Evolutionary conservation across 1,140 invertebrate genomes (phyloP).

Genomic region (Hycleus cichorii): DNA sequence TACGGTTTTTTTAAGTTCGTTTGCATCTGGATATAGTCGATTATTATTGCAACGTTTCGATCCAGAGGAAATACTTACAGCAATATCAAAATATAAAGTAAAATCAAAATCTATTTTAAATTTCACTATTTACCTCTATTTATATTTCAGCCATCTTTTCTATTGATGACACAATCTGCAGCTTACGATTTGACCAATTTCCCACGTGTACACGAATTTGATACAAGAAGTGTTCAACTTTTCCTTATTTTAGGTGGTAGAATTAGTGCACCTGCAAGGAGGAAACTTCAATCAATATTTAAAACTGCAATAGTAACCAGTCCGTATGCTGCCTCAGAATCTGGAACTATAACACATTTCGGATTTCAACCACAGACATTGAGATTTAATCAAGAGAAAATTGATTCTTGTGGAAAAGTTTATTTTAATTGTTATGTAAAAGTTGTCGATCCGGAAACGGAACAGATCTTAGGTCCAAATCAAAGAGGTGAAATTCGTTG

Average conservation of each 20-base stretch:
- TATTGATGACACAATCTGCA: neutral
- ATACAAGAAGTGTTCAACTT: neutral
- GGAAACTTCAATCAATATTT: neutral
- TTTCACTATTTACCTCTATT: too few relatives aligned
- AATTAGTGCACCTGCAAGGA: neutral
- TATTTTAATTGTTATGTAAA: neutral
- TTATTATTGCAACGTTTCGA: neutral
- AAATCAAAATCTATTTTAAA: too few relatives aligned
- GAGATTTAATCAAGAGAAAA: neutral
- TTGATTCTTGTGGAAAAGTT: neutral
- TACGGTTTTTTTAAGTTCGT: neutral
- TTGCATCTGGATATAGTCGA: neutral
- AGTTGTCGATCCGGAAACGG: conserved; percentile 40
- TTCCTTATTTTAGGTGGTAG: neutral
- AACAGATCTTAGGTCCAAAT: conserved; percentile 41
- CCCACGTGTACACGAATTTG: neutral
- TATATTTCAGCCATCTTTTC: neutral
- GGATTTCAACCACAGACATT: neutral
- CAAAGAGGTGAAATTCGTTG: conserved; percentile 50
- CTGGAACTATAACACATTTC: neutral
- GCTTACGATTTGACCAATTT: neutral
- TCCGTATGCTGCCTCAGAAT: neutral
- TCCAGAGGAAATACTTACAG: neutral
- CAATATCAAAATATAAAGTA: conserved; percentile 7
- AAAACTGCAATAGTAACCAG: neutral